Percentiles rank a stretch among this genome's conserved stretches.
These are phyloP conservation scores for Mirza zaza DNA, from an alignment of 2,113 vertebrate genomes.

Conservation along the genomic window DNA sequence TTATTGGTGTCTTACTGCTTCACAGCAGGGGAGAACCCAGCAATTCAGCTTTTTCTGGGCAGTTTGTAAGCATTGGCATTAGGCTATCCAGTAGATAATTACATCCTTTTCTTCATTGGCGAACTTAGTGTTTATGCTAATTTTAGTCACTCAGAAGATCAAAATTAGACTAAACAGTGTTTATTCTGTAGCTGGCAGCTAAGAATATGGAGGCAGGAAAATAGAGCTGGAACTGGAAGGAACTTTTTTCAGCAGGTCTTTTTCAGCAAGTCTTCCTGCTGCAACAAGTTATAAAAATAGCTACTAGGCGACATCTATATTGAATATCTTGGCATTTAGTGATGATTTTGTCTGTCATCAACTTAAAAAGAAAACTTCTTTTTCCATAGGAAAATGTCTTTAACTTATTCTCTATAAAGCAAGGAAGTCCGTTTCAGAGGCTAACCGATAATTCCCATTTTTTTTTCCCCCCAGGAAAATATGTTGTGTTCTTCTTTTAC, in stretches of 20 bases:
- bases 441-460: not conserved
- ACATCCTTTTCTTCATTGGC: not conserved
- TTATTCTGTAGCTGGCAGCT: constrained; percentile 17
- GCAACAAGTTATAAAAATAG: not conserved
- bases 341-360: not conserved
- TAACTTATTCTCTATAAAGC: not conserved
- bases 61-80: not conserved
- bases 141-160: not conserved
- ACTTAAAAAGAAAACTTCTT: not conserved
- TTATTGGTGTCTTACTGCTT: not conserved
- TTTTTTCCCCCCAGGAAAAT: constrained; percentile 90
- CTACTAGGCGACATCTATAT: not conserved
- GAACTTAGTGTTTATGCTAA: constrained; percentile 17
- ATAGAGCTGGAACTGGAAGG: constrained; percentile 12
- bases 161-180: constrained; percentile 31
- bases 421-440: constrained; percentile 15
- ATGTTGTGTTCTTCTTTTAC: constrained; percentile 97
- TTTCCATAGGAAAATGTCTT: not conserved
- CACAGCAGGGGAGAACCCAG: not conserved
- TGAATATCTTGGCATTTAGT: not conserved
- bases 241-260: not conserved
- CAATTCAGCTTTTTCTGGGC: not conserved
- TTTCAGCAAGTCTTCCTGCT: not conserved
- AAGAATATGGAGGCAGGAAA: not conserved
- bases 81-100: not conserved